Base-by-base conservation (phyloP, 2,888 invertebrate species). In the Callimorpha dominula region DNA sequence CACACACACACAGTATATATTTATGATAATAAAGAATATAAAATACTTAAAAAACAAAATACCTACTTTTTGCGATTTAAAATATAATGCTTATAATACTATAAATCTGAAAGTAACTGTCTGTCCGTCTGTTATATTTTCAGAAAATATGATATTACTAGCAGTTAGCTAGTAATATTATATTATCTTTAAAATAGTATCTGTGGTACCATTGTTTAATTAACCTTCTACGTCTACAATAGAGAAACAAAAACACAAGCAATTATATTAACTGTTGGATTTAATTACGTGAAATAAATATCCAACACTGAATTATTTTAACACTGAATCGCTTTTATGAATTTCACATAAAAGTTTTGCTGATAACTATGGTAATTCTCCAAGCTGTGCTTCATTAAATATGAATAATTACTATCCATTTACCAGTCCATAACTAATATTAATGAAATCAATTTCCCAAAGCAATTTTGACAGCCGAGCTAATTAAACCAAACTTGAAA, bases 381-480 rank as follows among this genome's bases (percentile, higher is more conserved):
- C 42, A 11, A 62, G 64, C 60, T 62, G 68, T 49, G 20, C 54
- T 63, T 76, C 54, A 75, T 75, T 73, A 71, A 74, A 65, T 73
- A 73, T 69, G 9, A 60, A 73, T 75, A 70, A 72, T 68, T 62
- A 67, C 57, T 54, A 62, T 68, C 31, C 31, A 74, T 68, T 73
- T 81, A 65, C 72, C 15, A 63, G 49, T 63, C 40, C 17, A 66
- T 62, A 74, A 78, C 71, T 71, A 66, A 71, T 65, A 73, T 68
- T 49, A 75, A 65, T 72, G 9, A 76, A 77, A 77, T 72, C 64
- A 74, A 76, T 77, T 82, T 57, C 42, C 66, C 17, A 54, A 57
- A 72, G 54, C 63, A 73, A 71, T 76, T 68, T 68, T 65, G 62
- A 66, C 31, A 68, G 42, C 60, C 50, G 31, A 62, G 67, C 14